Base-by-base conservation (phyloP, 1,140 invertebrate genomes). In the Papilio glaucus region DNA sequence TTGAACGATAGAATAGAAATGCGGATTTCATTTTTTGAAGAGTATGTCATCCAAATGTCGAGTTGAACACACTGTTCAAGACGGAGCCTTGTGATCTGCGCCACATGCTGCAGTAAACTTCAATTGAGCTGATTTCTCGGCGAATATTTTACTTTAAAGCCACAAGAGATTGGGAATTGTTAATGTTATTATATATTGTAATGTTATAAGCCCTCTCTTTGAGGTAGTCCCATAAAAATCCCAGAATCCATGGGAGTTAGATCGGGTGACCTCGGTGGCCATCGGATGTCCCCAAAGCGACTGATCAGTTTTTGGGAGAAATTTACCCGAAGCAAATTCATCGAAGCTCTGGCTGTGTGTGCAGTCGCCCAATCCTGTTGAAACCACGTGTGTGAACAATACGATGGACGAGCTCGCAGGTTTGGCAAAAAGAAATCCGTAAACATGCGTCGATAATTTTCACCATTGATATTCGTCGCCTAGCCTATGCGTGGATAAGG, bases 171-270 rank as follows among this genome's bases (percentile, higher is more conserved):
- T 39, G 61, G 0, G 75, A 68, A 63, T 75, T 77, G 67, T 79
- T 77, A 21, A n/a, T n/a, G n/a, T n/a, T n/a, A n/a, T n/a, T n/a
- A n/a, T n/a, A n/a, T n/a, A n/a, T n/a, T n/a, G n/a, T n/a, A n/a
- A n/a, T n/a, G n/a, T 13, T 42, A 53, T 82, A 85, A 72, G 77
- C 78, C 77, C 75, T 78, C 18, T 62, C 42, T 77, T 82, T 81
- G 75, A 83, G 73, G 73, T 78, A 79, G 37, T 71, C 81, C 78
- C 77, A 83, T 42, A 85, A 75, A 72, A 53, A 85, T n/a, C n/a
- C n/a, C n/a, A 89, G 88, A 89, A 75, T 91, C 85, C 62, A 79
- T 62, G 39, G 74, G 63, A 24, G 80, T 80, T 41, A 92, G 57
- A 72, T 92, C 83, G 26, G 84, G 83, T 33, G 78, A 84, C 21